Evolutionary conservation across 2,113 vertebrate species (phyloP).

Genomic region (Fulica atra): DNA sequence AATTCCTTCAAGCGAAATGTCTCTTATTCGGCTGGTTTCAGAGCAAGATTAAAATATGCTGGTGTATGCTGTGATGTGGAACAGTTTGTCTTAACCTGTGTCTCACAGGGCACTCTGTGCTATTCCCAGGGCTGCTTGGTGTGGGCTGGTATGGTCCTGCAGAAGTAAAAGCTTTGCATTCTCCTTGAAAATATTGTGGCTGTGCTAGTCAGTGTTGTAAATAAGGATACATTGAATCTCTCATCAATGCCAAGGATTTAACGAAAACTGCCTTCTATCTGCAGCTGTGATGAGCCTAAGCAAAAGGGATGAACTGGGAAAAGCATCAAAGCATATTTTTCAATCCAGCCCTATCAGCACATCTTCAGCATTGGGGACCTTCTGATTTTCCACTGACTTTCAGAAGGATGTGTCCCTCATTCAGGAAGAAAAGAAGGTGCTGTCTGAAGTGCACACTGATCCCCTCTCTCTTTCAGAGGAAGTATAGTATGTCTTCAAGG

Average conservation of each 20-base stretch:
- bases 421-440: neutral
- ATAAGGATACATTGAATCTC: neutral
- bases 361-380: neutral
- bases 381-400: neutral
- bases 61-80: neutral
- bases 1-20: neutral
- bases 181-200: neutral
- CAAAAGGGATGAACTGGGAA: neutral
- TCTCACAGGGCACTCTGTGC: neutral
- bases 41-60: neutral
- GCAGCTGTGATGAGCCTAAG: neutral
- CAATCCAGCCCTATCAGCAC: neutral
- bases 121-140: neutral
- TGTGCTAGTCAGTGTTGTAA: neutral
- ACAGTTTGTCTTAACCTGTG: neutral
- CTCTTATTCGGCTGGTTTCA: neutral
- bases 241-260: neutral
- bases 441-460: neutral
- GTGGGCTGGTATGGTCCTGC: fast-evolving
- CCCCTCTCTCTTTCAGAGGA: neutral
- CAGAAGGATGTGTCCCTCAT: neutral
- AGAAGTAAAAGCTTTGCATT: neutral
- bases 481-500: neutral
- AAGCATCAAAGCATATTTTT: neutral
- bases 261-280: neutral